phyloP scores from a whole-genome alignment of 2,888 invertebrate genomes.

The Maniola hyperantus region DNA sequence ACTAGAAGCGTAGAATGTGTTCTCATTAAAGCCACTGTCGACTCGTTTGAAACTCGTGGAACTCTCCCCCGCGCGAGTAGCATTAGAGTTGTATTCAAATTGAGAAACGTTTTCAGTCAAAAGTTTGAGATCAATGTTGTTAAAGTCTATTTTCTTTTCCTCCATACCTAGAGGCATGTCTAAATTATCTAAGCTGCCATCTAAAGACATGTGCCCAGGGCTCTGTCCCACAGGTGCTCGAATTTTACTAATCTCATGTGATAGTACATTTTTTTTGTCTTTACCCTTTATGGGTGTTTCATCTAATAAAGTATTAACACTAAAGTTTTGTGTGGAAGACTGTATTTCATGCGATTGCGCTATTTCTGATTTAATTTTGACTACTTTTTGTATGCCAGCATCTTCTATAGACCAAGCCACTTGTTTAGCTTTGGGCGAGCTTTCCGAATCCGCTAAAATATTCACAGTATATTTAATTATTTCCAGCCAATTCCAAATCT shows the following conservation, averaged over 20 bases:
- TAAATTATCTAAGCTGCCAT: conserved; percentile 66
- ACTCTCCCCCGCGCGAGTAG: conserved; percentile 57
- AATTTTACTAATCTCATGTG: conserved; percentile 75
- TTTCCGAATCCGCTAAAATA: conserved; percentile 62
- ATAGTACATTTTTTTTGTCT: conserved; percentile 53
- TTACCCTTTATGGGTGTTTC: conserved; percentile 69
- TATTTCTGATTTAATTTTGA: conserved; percentile 52
- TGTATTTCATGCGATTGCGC: conserved; percentile 49
- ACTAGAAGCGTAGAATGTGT: conserved; percentile 73
- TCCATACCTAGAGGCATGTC: conserved; percentile 67
- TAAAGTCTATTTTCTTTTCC: conserved; percentile 74
- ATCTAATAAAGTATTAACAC: conserved; percentile 53
- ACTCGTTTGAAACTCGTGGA: conserved; percentile 68
- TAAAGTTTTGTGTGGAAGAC: conserved; percentile 53
- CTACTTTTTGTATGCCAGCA: conserved; percentile 55
- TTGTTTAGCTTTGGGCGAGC: conserved; percentile 47
- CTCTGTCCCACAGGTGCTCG: conserved; percentile 55
- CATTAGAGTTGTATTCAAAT: conserved; percentile 54
- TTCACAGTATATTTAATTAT: neutral
- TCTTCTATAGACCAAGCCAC: conserved; percentile 66
- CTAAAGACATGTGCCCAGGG: conserved; percentile 70
- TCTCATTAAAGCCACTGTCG: conserved; percentile 75
- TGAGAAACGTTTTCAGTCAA: conserved; percentile 71
- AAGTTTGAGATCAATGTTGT: conserved; percentile 74
- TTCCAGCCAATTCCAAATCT: neutral